Percentiles rank a stretch among this genome's conserved stretches.
Evolutionary conservation across 2,888 invertebrate genomes (phyloP).

Genomic region (Pammene aurita): DNA sequence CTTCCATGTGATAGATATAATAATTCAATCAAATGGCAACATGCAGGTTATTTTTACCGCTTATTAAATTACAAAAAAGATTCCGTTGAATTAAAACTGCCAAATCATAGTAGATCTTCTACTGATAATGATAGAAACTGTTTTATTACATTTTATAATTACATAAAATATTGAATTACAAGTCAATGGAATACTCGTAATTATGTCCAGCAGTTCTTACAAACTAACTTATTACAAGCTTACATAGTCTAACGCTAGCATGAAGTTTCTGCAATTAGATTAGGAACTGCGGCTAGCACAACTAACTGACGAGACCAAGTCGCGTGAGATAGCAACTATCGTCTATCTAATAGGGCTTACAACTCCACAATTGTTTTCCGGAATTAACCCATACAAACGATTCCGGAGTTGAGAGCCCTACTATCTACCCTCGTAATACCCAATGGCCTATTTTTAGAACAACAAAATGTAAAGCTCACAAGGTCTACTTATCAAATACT

Average conservation of each 20-base stretch:
- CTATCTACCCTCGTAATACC: too few relatives aligned
- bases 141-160: conserved; percentile 15
- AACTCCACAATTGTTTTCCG: too few relatives aligned
- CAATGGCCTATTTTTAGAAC: too few relatives aligned
- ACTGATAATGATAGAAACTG: conserved; percentile 10
- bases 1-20: neutral
- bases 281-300: neutral
- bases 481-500: too few relatives aligned
- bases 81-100: conserved; percentile 16
- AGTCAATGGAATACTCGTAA: conserved; percentile 45
- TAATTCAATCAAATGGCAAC: conserved; percentile 22
- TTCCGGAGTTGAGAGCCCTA: too few relatives aligned
- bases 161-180: conserved; percentile 27
- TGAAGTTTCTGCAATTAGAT: conserved; percentile 53
- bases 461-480: too few relatives aligned
- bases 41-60: conserved; percentile 7
- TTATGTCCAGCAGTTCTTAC: conserved; percentile 57
- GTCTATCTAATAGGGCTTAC: too few relatives aligned
- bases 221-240: conserved; percentile 54
- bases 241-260: conserved; percentile 52
- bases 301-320: neutral
- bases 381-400: too few relatives aligned
- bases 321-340: neutral
- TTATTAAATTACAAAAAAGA: conserved; percentile 16
- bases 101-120: conserved; percentile 19